phyloP scores from a whole-genome alignment of 2,113 vertebrate genomes.

The Bubalus kerabau region DNA sequence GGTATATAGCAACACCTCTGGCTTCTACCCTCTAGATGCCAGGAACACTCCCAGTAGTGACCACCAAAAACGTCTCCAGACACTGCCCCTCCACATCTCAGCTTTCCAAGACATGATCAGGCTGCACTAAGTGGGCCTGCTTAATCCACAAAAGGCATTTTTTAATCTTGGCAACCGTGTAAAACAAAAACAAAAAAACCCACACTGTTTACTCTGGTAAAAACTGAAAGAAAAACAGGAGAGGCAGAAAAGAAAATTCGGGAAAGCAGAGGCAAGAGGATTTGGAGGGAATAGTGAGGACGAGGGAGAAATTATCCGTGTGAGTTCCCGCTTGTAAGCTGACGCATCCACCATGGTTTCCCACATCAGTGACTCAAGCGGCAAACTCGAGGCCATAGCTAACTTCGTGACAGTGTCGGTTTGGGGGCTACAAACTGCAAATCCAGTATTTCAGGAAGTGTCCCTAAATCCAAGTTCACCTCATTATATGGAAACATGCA shows the following conservation, averaged over 20 bases:
- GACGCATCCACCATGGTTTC: neutral
- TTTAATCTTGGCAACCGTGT: neutral
- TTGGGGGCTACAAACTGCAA: neutral
- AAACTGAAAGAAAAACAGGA: conserved; percentile 24
- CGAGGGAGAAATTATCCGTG: neutral
- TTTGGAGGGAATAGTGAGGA: neutral
- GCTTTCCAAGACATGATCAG: neutral
- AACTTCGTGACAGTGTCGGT: rapidly evolving
- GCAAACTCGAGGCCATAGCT: neutral
- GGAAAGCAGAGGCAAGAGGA: conserved; percentile 1
- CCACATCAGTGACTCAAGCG: conserved; percentile 43
- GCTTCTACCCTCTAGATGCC: neutral
- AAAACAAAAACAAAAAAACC: conserved; percentile 20
- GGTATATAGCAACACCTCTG: neutral
- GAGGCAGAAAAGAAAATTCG: neutral
- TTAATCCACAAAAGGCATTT: neutral
- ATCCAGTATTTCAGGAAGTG: neutral
- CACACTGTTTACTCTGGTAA: conserved; percentile 27
- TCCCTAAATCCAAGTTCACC: neutral
- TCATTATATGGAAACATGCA: neutral
- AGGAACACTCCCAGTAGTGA: neutral
- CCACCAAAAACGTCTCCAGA: neutral
- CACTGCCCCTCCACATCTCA: neutral
- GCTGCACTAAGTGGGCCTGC: neutral
- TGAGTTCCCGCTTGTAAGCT: neutral